These are phyloP conservation scores for Stenolophus ochropezus DNA, from an alignment of 2,888 invertebrate genomes.

Conservation along the genomic window DNA sequence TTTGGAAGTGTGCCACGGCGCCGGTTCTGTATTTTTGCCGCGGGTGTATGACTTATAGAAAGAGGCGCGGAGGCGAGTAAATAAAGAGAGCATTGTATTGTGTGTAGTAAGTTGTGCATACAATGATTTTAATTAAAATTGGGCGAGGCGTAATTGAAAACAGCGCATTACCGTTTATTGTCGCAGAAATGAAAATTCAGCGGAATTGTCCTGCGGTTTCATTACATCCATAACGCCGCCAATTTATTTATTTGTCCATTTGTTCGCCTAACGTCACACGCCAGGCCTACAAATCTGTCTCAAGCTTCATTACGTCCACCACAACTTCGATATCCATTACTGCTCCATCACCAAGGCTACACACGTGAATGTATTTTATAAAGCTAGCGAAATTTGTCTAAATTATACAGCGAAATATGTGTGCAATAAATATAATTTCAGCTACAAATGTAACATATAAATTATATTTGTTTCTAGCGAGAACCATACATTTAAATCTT, in stretches of 20 bases:
- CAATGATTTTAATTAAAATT: conserved; percentile 53
- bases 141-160: conserved; percentile 24
- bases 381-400: neutral
- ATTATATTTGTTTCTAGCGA: neutral
- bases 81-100: conserved; percentile 25
- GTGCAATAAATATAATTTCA: neutral
- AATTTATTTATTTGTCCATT: conserved; percentile 30
- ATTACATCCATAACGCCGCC: conserved; percentile 10
- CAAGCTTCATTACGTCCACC: neutral
- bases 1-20: conserved; percentile 42
- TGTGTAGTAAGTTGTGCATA: conserved; percentile 43
- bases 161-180: conserved; percentile 32
- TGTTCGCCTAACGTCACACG: neutral
- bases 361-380: neutral
- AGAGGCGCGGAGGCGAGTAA: neutral
- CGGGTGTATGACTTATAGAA: conserved; percentile 2
- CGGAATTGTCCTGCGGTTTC: conserved; percentile 8
- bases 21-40: neutral
- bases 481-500: conserved; percentile 18
- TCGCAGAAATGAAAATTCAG: conserved; percentile 44
- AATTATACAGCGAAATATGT: neutral
- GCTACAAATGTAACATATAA: neutral
- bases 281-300: conserved; percentile 7
- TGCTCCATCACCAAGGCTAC: neutral
- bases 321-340: neutral